Base-by-base conservation (phyloP, 2,797 vertebrate species). In the Acrossocheilus fasciatus region DNA sequence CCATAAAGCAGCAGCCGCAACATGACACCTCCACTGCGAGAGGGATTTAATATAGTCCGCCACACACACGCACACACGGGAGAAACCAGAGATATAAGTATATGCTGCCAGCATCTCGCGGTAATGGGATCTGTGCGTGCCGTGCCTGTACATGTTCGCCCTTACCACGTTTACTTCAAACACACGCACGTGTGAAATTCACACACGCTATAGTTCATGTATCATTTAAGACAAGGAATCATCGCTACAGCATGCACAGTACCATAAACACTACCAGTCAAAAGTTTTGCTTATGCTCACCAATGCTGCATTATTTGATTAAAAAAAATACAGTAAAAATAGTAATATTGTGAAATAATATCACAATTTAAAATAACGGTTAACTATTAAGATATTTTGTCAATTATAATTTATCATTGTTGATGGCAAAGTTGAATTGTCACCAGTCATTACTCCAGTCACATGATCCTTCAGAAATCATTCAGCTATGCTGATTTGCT, bases 31-130 rank as follows among this genome's bases (percentile, higher is more conserved):
- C 91, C 92, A 92, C 93, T 92, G 93, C 93, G 92, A 93, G 90
- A 91, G 93, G 92, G 92, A 93, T 94, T 94, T 93, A 92, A 95
- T 94, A 93, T 94, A 94, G 93, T 94, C 93, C 93, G 90, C 90
- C 92, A 88, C 82, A 81, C 84, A 85, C 86, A 89, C 75, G 68
- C 80, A 89, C 77, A 86, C 70, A 90, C 75, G 45, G 64, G 59
- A 82, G 88, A 88, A 89, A 91, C 86, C 86, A 88, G 86, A 91
- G 87, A 90, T 89, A 64, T 83, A 79, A 84, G 86, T 85, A 43
- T 88, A 90, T 80, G 82, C 86, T 78, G 43, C 83, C 79, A 84
- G 86, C 39, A 12, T 85, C 81, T 89, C 45, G 59, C 77, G 59
- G 88, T 86, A 88, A 88, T 87, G 50, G 86, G 87, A 88, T 90